phyloP scores from a whole-genome alignment of 1,140 invertebrate species.

The Mactra quadrangularis region DNA sequence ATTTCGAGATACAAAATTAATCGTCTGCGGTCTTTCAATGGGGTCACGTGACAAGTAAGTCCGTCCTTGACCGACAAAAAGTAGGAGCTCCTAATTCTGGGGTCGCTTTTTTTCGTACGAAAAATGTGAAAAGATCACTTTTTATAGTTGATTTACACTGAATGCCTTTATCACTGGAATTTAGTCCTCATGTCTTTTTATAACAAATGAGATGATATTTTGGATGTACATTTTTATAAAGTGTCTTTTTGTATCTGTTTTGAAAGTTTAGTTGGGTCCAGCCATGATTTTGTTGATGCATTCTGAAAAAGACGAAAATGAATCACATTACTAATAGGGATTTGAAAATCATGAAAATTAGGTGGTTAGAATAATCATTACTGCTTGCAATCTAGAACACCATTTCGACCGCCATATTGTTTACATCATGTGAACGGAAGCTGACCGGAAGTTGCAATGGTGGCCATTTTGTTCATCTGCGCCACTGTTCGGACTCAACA shows the following conservation, averaged over 20 bases:
- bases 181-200: conserved; percentile 23
- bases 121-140: conserved; percentile 1
- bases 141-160: background rate
- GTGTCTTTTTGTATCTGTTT: conserved; percentile 14
- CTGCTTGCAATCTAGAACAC: too few species aligned
- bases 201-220: conserved; percentile 19
- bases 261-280: conserved; percentile 69
- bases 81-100: conserved; percentile 56
- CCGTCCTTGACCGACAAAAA: conserved; percentile 50
- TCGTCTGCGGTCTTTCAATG: conserved; percentile 4
- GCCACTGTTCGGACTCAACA: too few species aligned
- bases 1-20: conserved; percentile 1
- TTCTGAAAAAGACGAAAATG: conserved; percentile 73
- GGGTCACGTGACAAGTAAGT: conserved; percentile 57
- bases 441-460: too few species aligned
- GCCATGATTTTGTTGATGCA: conserved; percentile 82
- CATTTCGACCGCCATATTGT: too few species aligned
- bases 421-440: too few species aligned
- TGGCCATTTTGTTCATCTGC: too few species aligned
- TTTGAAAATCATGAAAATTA: too few species aligned
- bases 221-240: conserved; percentile 36
- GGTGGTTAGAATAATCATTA: too few species aligned
- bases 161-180: conserved; percentile 46
- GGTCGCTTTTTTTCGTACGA: conserved; percentile 42
- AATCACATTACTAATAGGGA: too few species aligned